Base-by-base conservation (phyloP, 2,797 vertebrate species). In the Danio tinwini region DNA sequence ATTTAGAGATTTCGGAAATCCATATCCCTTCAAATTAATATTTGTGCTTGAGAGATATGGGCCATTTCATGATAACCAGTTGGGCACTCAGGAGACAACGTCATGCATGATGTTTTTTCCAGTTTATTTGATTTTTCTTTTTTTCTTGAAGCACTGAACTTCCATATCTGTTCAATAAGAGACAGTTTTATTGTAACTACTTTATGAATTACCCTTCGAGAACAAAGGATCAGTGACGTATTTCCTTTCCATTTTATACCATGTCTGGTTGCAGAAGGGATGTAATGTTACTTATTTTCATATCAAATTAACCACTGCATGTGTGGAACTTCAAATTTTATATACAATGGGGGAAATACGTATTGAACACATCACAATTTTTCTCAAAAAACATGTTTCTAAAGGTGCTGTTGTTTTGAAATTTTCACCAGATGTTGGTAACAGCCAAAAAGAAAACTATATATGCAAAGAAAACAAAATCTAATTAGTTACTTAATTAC, bases 1-100 rank as follows among this genome's bases (percentile, higher is more conserved):
- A 78, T 55, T 80, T 61, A 42, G 74, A 74, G 76, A 56, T 52
- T 80, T 74, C 74, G 58, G 44, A 78, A 78, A 78, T 68, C 14
- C 52, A 59, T 80, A 70, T 64, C 61, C 5, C 40, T 72, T 11
- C 21, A 70, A 69, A 81, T 74, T 69, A 63, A 74, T 62, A 59
- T 81, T 80, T 80, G 69, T 74, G 39, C 74, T 74, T 58, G 49
- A 37, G 64, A 14, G 53, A 53, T 17, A 19, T 7, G n/a, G 29
- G 75, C 52, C 29, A 77, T 50, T 59, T 77, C 75, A 59, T 68
- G 44, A 59, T 59, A 58, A 29, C 37, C 61, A 77, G 21, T 47
- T 9, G 21, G 8, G 10, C 8, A 47, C 42, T 67, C 53, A 14
- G 49, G 16, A 52, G 63, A 59, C 42, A 19, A 40, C 12, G 16